A percentile compares a stretch with the other conserved stretches of the same genome.
phyloP scores from a whole-genome alignment of 2,888 invertebrate genomes.

The Sinopyrophorus schimmeli region DNA sequence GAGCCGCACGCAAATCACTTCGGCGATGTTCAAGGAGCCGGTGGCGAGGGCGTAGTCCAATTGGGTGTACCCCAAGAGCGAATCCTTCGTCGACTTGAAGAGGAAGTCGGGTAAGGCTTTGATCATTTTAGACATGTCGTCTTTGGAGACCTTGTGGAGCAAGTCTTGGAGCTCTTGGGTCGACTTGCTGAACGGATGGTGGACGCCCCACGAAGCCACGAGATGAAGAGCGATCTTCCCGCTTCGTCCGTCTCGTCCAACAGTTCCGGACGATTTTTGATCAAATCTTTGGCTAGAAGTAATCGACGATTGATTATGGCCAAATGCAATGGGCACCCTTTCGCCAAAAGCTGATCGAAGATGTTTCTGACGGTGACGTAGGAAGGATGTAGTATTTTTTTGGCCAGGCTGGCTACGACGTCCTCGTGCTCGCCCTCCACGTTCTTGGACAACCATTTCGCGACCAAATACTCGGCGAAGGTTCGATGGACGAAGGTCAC shows the following conservation, averaged over 20 bases:
- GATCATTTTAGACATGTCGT: neutral
- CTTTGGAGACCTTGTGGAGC: neutral
- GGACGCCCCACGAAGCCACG: constrained; percentile 6
- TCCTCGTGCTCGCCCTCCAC: neutral
- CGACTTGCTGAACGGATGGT: constrained; percentile 3
- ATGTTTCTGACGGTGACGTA: constrained; percentile 15
- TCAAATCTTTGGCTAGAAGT: neutral
- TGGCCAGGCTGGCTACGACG: neutral
- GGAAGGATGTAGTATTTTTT: constrained; percentile 10
- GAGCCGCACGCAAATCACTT: constrained; percentile 1
- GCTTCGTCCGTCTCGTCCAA: constrained; percentile 3
- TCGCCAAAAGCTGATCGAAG: constrained; percentile 17
- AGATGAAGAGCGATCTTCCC: constrained; percentile 4
- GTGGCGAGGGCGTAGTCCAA: constrained; percentile 5
- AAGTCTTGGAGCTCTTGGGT: neutral
- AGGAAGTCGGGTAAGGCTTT: neutral
- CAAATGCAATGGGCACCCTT: constrained; percentile 10
- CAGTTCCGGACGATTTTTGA: neutral
- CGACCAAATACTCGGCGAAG: constrained; percentile 16
- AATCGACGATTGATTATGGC: constrained; percentile 18
- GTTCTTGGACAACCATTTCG: constrained; percentile 11
- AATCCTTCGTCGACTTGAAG: neutral
- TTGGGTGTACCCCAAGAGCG: neutral
- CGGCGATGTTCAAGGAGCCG: constrained; percentile 4
- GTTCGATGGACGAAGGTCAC: constrained; percentile 15